Base-by-base conservation (phyloP, 2,113 vertebrate genomes). In the Stigmatopora nigra region DNA sequence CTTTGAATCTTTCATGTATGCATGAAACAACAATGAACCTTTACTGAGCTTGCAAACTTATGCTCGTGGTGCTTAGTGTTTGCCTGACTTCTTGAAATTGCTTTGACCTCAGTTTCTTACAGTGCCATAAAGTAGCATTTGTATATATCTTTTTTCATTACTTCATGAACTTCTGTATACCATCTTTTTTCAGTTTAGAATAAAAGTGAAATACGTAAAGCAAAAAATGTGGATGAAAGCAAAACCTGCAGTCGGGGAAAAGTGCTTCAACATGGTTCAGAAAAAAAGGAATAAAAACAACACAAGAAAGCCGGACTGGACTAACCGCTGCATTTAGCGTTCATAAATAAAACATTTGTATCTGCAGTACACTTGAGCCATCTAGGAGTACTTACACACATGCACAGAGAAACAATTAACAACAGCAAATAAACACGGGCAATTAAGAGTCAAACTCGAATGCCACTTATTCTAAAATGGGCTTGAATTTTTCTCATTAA, bases 291-390 rank as follows among this genome's bases (percentile, higher is more conserved):
- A 45, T 0, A 52, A 68, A 51, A 52, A 58, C 15, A 19, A 60
- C 55, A 65, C 35, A 17, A 51, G 35, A 46, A 60, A 77, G 46
- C 14, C 9, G 71, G 55, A 22, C 47, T 47, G 47, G 53, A 55
- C 66, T 68, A 76, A 81, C 63, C 53, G 56, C 22, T 61, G 53
- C 75, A 75, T 73, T 81, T 62, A 73, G 69, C 63, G 22, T 38
- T 66, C 57, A 67, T 82, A 12, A 70, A 85, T 81, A 61, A 84
- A 72, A 73, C 2, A 82, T 46, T n/a, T 63, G 7, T 10, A 66
- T 73, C 64, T 64, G 63, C 74, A 64, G 67, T 31, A 55, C 13
- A 48, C 52, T 51, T 70, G 57, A 70, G 71, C 61, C 68, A 76
- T 73, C 63, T 3, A 57, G 64, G 65, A 63, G 60, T 57, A 66